Percentiles rank a stretch among this genome's conserved stretches.
Conservation (phyloP, 2,797 vertebrate species). For the Cossypha heuglini region DNA sequence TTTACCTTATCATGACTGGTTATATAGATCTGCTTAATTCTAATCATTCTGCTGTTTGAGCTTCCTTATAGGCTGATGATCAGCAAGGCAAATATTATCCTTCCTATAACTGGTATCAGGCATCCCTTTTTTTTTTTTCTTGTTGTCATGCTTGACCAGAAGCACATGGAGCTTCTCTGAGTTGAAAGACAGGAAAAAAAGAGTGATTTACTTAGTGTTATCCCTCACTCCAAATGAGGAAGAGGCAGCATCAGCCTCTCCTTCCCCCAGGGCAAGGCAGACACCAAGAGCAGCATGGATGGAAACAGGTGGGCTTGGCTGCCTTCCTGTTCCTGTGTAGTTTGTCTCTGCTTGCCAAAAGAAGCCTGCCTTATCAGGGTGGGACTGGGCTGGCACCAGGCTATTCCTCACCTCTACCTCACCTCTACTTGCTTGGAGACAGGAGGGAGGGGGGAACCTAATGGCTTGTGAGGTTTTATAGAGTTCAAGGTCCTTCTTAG, state of each 20-base stretch:
- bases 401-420: background rate
- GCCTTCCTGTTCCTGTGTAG: background rate
- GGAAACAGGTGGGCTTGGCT: background rate
- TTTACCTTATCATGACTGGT: background rate
- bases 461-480: background rate
- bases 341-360: background rate
- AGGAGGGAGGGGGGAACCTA: background rate
- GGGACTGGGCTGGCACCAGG: background rate
- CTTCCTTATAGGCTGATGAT: background rate
- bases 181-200: background rate
- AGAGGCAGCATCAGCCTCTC: background rate
- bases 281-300: fast-evolving
- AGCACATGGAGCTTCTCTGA: background rate
- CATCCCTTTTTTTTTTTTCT: background rate
- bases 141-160: background rate
- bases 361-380: background rate
- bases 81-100: background rate
- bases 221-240: background rate
- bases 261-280: background rate
- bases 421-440: background rate
- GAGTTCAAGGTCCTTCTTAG: background rate
- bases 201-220: background rate
- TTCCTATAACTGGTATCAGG: background rate
- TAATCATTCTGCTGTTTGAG: background rate
- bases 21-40: background rate